Evolutionary conservation across 2,888 invertebrate genomes (phyloP).

Genomic region (Heliconius aoede): DNA sequence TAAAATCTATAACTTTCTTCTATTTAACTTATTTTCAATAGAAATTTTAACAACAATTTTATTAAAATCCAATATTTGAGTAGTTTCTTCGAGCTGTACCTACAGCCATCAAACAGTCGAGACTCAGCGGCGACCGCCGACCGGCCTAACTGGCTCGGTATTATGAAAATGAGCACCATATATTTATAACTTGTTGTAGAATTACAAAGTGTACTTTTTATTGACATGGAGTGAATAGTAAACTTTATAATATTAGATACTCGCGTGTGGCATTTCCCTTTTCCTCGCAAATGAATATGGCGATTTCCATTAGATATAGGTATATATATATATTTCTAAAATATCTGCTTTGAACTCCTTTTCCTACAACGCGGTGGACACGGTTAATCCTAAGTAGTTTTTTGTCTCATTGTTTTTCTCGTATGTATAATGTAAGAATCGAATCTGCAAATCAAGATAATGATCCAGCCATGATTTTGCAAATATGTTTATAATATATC

Average conservation of each 20-base stretch:
- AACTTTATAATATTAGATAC: slow-evolving; percentile 13
- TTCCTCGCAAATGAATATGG: not conserved
- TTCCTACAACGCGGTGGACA: no score
- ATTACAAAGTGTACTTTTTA: slow-evolving; percentile 23
- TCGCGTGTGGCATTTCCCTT: slow-evolving; percentile 8
- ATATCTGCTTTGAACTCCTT: no score
- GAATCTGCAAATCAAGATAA: slow-evolving; percentile 2
- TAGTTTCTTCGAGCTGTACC: not conserved
- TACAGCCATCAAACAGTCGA: slow-evolving; percentile 25
- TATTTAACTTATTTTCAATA: not conserved
- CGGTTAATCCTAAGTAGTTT: not conserved
- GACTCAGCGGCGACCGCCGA: slow-evolving; percentile 44
- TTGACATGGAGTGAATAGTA: slow-evolving; percentile 11
- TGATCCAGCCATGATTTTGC: slow-evolving; percentile 10
- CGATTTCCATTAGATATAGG: not conserved
- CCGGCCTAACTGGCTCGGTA: slow-evolving; percentile 46
- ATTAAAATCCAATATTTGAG: no score
- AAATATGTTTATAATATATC: not conserved
- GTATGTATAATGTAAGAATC: not conserved
- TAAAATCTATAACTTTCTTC: no score
- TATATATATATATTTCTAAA: no score
- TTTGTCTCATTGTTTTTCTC: not conserved
- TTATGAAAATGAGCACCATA: slow-evolving; percentile 49
- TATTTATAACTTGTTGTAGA: slow-evolving; percentile 32
- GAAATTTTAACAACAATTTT: not conserved